phyloP scores from a whole-genome alignment of 2,797 vertebrate species.

The Anabas testudineus region DNA sequence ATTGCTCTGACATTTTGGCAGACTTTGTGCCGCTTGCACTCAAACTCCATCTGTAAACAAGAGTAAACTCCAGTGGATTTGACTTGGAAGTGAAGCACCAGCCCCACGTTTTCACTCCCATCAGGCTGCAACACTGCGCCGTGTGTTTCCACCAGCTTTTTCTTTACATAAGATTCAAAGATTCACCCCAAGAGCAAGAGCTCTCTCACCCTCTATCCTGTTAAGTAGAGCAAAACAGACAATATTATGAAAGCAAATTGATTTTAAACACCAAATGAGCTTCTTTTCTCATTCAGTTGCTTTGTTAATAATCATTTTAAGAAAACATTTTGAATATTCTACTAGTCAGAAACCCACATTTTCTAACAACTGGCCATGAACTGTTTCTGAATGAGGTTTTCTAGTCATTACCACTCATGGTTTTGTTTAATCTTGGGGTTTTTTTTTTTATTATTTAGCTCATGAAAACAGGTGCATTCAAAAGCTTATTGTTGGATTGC shows the following conservation, averaged over 20 bases:
- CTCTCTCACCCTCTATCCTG: not conserved
- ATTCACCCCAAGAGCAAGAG: not conserved
- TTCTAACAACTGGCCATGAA: not conserved
- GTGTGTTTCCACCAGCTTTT: too few relatives aligned
- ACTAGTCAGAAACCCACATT: not conserved
- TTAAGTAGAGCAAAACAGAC: not conserved
- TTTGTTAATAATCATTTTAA: constrained; percentile 7
- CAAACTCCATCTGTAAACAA: not conserved
- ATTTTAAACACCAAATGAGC: constrained; percentile 2
- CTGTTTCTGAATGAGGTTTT: not conserved
- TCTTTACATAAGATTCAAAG: not conserved
- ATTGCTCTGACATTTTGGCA: not conserved
- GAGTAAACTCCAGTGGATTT: not conserved
- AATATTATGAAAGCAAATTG: not conserved
- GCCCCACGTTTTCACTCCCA: not conserved
- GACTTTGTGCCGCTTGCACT: not conserved
- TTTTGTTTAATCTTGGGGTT: not conserved
- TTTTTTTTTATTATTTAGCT: too few relatives aligned
- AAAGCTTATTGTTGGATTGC: not conserved
- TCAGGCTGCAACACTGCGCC: not conserved
- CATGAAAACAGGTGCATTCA: constrained; percentile 4
- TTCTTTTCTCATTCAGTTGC: constrained; percentile 1
- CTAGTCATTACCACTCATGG: not conserved
- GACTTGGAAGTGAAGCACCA: constrained; percentile 1
- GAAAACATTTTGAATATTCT: not conserved